Conservation (phyloP, 2,888 invertebrate species). For the Perizoma flavofasciatum region DNA sequence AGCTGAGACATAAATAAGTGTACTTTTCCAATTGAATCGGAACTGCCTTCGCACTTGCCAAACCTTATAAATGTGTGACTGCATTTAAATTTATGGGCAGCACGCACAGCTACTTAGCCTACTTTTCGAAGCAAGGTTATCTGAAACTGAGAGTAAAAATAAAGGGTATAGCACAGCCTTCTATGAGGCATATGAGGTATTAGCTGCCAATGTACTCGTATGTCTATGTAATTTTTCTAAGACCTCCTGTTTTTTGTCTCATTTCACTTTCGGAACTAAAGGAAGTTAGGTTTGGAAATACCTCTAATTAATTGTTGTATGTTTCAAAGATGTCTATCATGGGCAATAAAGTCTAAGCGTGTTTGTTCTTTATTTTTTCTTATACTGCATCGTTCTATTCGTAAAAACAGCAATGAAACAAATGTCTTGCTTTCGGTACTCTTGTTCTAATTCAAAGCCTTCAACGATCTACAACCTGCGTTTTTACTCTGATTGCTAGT, state of each 20-base stretch:
- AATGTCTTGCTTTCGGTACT: background rate
- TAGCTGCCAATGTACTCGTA: no score
- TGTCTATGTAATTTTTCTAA: no score
- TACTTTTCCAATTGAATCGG: slow-evolving; percentile 25
- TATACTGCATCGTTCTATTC: no score
- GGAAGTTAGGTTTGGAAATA: no score
- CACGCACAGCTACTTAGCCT: slow-evolving; percentile 33
- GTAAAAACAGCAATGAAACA: no score
- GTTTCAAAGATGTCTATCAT: no score
- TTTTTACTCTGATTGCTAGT: slow-evolving; percentile 26
- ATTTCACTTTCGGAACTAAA: no score
- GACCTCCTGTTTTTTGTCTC: no score
- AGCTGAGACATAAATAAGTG: slow-evolving; percentile 16
- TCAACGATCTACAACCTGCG: background rate
- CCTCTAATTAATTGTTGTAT: no score
- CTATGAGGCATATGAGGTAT: background rate
- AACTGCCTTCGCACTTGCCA: slow-evolving; percentile 26
- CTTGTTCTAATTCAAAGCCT: background rate
- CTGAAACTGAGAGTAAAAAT: slow-evolving; percentile 13
- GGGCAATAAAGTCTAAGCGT: no score
- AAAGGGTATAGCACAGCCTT: background rate
- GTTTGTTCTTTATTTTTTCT: no score
- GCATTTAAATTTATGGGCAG: slow-evolving; percentile 30
- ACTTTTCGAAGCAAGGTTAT: slow-evolving; percentile 33
- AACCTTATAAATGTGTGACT: slow-evolving; percentile 29